Base-by-base conservation (phyloP, 1,140 invertebrate genomes). In the Drosophila rufa region DNA sequence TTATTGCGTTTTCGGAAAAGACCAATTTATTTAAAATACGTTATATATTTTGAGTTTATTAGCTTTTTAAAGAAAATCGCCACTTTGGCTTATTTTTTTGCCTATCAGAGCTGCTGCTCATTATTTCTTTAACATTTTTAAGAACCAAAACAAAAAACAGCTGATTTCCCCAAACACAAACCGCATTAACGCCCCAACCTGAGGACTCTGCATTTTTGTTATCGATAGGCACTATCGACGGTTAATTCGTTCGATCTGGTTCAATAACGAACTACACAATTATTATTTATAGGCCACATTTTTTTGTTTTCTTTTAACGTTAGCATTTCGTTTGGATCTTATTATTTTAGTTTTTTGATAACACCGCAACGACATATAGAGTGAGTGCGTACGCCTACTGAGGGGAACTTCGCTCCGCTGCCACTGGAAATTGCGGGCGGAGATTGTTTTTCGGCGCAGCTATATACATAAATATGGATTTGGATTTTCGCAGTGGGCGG, bases 281-380 rank as follows among this genome's bases (percentile, higher is more conserved):
- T 62, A 80, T 79, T 62, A 77, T 81, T 82, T 83, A 70, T 83
- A 67, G 80, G 30, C 64, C 75, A 65, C 75, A 79, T 65, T 82
- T 80, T 83, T 82, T 85, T 84, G 84, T 85, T 84, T 86, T 84
- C 62, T 65, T 85, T 84, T 84, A 85, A 81, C 61, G 76, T 86
- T 81, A 78, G 53, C 51, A 73, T 57, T 75, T 79, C 43, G 33
- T 60, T 61, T 61, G 30, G 51, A 65, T 48, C 50, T 59, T 61
- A 43, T 42, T 65, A 46, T 42, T 56, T 50, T 48, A 40, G 40
- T 38, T 48, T 46, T 42, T 40, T 46, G 42, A 68, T 55, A 64
- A 57, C 42, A 68, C 64, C 27, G 50, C 61, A 80, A 53, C 46
- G 38, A 66, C 27, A 66, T 59, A 48, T 48, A 50, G 73, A 74